Evolutionary conservation across 2,797 vertebrate species (phyloP), one percentile per base, ranked within the genome.

Genomic region (Glyptemys insculpta): DNA sequence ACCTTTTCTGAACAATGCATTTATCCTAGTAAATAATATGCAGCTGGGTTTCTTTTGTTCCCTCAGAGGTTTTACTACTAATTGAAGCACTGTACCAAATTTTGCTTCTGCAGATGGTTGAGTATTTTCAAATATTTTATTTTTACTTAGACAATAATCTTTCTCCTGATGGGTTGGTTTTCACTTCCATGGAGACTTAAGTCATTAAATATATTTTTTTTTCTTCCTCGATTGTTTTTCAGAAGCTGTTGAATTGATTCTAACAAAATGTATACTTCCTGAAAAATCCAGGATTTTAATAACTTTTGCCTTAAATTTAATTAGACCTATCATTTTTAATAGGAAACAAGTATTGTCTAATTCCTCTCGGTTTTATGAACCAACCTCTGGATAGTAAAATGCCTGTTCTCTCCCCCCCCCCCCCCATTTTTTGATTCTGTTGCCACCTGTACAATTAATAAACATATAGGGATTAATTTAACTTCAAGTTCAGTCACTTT

Each of bases 1-100:
- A 91, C 12, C 56, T 79, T 88, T 92, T 85, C 84, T 86, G 21
- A 86, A 44, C 72, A 93, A 86, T 81, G 27, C 15, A 5, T 85
- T 81, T 96, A 27, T 94, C 34, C 88, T 34, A 90, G 5, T 57
- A 62, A 96, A n/a, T 85, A 65, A 81, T 44, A 53, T 53, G 47
- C 47, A 89, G 68, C 74, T 59, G 21, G 4, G 7, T 86, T 95
- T 88, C 50, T n/a, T 94, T 96, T 96, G 65, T 97, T 95, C 21
- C 62, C 31, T 85, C 74, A 81, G 81, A 62, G 79, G 62, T 34
- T 91, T 5, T 90, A 25, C 11, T 95, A 37, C 52, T 62, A 80
- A n/a, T 81, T 59, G 2, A 72, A 87, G 65, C 50, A 59, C 72
- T 84, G 2, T 80, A 19, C 37, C 92, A 93, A 96, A 53, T 86